A percentile compares a stretch with the other conserved stretches of the same genome.
Conservation (phyloP, 2,797 vertebrate genomes). For the Sebastes paucispinis region DNA sequence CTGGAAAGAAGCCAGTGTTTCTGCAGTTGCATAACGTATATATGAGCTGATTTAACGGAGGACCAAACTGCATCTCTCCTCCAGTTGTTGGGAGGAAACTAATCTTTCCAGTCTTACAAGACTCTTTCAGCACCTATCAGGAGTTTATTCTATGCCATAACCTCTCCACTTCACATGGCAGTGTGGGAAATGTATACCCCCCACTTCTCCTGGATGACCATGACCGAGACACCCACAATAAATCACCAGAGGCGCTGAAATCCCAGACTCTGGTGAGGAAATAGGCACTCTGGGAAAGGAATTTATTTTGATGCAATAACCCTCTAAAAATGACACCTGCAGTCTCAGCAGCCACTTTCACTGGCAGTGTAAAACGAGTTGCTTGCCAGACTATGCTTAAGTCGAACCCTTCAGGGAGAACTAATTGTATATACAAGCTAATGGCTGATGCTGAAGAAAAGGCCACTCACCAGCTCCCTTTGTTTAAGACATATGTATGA, state of each 20-base stretch:
- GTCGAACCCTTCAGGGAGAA: conserved; percentile 5
- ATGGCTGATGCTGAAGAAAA: conserved; percentile 9
- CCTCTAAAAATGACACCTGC: conserved; percentile 66
- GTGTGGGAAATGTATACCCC: conserved; percentile 70
- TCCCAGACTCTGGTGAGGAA: conserved; percentile 71
- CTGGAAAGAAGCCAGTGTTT: conserved; percentile 2
- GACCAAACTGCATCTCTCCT: not conserved
- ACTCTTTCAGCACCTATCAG: conserved; percentile 59
- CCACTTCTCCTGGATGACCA: conserved; percentile 63
- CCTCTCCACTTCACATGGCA: conserved; percentile 52
- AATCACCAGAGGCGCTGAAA: conserved; percentile 77
- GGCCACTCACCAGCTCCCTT: conserved; percentile 6
- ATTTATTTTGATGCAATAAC: conserved; percentile 75
- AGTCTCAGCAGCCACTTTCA: conserved; percentile 42
- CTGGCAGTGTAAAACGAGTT: conserved; percentile 24
- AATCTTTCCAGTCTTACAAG: conserved; percentile 36
- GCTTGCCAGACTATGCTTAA: not conserved
- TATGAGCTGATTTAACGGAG: not conserved
- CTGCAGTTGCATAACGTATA: not conserved
- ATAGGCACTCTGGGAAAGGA: conserved; percentile 79
- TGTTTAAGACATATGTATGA: conserved; percentile 16
- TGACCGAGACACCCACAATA: conserved; percentile 70
- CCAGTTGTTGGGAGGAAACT: conserved; percentile 21
- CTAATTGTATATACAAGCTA: not conserved
- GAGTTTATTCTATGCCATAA: conserved; percentile 53